Base-by-base conservation (phyloP, 2,888 invertebrate species). In the Drosophila merina region DNA sequence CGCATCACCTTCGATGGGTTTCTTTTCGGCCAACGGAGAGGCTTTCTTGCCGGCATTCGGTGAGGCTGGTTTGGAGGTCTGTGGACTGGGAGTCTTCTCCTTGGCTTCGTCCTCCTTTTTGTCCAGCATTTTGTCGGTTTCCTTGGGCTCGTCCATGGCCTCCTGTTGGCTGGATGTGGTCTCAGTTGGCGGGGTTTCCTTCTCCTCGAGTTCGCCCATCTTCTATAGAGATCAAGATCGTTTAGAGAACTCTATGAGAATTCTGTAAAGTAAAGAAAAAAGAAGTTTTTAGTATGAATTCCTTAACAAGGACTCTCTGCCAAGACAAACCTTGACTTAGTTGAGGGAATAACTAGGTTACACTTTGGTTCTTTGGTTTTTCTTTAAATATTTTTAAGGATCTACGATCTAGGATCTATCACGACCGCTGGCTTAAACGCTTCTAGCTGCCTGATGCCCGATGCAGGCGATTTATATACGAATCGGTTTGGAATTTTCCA, bases 191-290 rank as follows among this genome's bases (percentile, higher is more conserved):
- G 90, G 88, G 49, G 86, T 89, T 86, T 91, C 92, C 79, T 91
- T 92, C 76, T 92, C 92, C 77, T 91, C 92, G 26, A 91, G 85
- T 79, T 92, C 92, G 55, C 91, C 92, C 92, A 92, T 92, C 9
- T 45, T 55, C n/a, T 28, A 26, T 20, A 40, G 57, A 36, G 14
- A 57, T 36, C 25, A 49, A 40, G 52, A 36, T 63, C 26, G 50
- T 76, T 80, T 78, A 83, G 59, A 78, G 75, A 75, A 78, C 68
- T 83, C 71, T 68, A n/a, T 50, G 52, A 42, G 72, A 74, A 77
- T 77, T 83, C 83, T 83, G 66, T 1, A 63, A 67, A 42, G 7
- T 50, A 12, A 14, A 12, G 3, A 30, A 12, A n/a, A 40, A n/a
- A 38, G n/a, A 4, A 7, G 14, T 59, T 51, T 50, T 69, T 68